Percentiles rank a stretch among this genome's conserved stretches.
These are phyloP conservation scores for Cecropterus lyciades DNA, from an alignment of 1,140 invertebrate genomes.

Conservation along the genomic window DNA sequence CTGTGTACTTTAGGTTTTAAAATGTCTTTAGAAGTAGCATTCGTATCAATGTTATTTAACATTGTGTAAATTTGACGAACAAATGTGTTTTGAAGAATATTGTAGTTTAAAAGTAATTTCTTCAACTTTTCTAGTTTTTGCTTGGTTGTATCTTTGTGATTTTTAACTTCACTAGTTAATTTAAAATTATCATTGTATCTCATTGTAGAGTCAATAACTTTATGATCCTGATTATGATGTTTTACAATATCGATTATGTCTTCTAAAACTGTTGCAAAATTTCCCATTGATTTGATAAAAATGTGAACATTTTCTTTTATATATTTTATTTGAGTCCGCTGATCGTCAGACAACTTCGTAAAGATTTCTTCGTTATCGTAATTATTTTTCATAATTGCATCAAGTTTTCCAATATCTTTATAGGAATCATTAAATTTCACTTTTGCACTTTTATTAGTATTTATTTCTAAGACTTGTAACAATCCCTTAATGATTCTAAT, in stretches of 20 bases:
- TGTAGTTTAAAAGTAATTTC: constrained; percentile 55
- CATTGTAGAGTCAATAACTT: background rate
- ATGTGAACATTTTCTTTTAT: constrained; percentile 59
- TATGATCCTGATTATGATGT: constrained; percentile 36
- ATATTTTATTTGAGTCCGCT: constrained; percentile 56
- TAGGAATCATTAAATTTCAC: constrained; percentile 14
- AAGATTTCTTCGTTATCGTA: constrained; percentile 27
- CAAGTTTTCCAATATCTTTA: constrained; percentile 51
- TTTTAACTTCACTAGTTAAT: constrained; percentile 3
- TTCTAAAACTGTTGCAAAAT: constrained; percentile 58
- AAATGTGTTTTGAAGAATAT: constrained; percentile 64
- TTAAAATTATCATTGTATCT: constrained; percentile 27
- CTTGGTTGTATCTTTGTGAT: constrained; percentile 27
- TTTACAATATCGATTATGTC: constrained; percentile 57
- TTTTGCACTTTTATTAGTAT: constrained; percentile 19
- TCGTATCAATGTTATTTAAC: constrained; percentile 48
- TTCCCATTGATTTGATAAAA: constrained; percentile 61
- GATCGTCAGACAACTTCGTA: constrained; percentile 43
- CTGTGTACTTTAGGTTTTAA: constrained; percentile 37
- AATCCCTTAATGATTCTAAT: constrained; percentile 64
- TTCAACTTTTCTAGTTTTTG: constrained; percentile 54
- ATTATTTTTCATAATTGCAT: constrained; percentile 49
- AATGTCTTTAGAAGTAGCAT: constrained; percentile 24
- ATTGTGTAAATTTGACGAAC: constrained; percentile 60
- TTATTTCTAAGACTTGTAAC: constrained; percentile 52